Evolutionary conservation across 2,888 invertebrate genomes (phyloP), one percentile per base, ranked within the genome.

Genomic region (Drosophila stalkeri): DNA sequence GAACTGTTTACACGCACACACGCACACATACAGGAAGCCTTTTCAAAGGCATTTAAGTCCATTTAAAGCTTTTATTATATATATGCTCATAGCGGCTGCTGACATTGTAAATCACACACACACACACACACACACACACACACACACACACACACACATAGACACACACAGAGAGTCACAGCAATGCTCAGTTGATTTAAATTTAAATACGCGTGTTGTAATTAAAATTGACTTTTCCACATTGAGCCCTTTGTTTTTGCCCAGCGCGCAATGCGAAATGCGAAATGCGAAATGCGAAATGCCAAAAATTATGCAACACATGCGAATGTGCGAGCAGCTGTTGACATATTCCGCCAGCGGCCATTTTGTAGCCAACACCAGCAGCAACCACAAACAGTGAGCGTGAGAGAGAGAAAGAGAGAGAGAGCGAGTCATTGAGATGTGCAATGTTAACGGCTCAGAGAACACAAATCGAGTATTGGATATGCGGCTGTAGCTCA

Each of bases 201-300:
- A 84, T 86, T 83, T 74, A 76, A 84, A 85, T 74, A 37, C 77
- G 62, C 70, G 47, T 64, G 57, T 72, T 79, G 76, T 75, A 84
- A 81, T 84, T 82, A 80, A 85, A 87, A 86, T 86, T 87, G 85
- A 87, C 85, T 87, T 84, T 85, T 77, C 54, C 65, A 41, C 18
- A 51, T 51, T 39, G 37, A 12, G 12, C 18, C 64, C 44, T 51
- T 72, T 70, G 62, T 61, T 70, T 69, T 56, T 51, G 31, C 49
- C n/a, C 49, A 47, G 31, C 49, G n/a, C 71, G 27, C 37, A 37
- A 37, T 39, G 37, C 37, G 23, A 33, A 27, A 43, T 31, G 37
- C 39, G 80, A 70, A 75, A 65, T 44, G 37, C 52, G 44, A 20
- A 49, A 54, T 60, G 37, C 43, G 76, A 71, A 75, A 67, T 61